phyloP scores from a whole-genome alignment of 2,888 invertebrate genomes.

The Branchinecta sandiegonensis region DNA sequence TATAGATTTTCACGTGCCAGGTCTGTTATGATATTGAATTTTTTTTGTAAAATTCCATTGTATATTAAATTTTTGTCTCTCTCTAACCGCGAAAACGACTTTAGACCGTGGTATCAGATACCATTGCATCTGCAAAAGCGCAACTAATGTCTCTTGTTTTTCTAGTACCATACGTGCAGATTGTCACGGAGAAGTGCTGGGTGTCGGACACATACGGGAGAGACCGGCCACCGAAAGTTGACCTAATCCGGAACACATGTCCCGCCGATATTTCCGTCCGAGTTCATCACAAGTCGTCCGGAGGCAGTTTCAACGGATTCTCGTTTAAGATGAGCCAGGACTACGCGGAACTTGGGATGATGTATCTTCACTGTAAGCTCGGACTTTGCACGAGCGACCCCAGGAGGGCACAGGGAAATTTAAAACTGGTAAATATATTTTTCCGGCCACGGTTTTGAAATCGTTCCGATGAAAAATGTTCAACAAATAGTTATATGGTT shows the following conservation, averaged over 20 bases:
- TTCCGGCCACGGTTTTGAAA: constrained; percentile 1
- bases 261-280: constrained; percentile 29
- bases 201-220: constrained; percentile 30
- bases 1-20: no score
- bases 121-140: no score
- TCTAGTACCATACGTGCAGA: constrained; percentile 28
- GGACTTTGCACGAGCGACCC: constrained; percentile 31
- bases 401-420: constrained; percentile 27
- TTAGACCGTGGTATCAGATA: no score
- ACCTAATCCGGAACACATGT: constrained; percentile 31
- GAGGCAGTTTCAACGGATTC: background rate
- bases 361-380: constrained; percentile 33
- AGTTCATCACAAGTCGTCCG: constrained; percentile 22
- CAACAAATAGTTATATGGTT: no score
- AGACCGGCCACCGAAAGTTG: constrained; percentile 23
- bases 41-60: no score
- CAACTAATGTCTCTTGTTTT: constrained; percentile 17
- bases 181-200: constrained; percentile 32
- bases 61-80: no score
- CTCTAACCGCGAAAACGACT: no score
- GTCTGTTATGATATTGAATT: no score
- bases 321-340: constrained; percentile 28
- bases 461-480: background rate
- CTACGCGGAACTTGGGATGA: constrained; percentile 28
- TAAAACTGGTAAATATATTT: constrained; percentile 28